A percentile compares a stretch with the other conserved stretches of the same genome.
phyloP scores from a whole-genome alignment of 1,140 invertebrate genomes.

The Trachymyrmex septentrionalis region DNA sequence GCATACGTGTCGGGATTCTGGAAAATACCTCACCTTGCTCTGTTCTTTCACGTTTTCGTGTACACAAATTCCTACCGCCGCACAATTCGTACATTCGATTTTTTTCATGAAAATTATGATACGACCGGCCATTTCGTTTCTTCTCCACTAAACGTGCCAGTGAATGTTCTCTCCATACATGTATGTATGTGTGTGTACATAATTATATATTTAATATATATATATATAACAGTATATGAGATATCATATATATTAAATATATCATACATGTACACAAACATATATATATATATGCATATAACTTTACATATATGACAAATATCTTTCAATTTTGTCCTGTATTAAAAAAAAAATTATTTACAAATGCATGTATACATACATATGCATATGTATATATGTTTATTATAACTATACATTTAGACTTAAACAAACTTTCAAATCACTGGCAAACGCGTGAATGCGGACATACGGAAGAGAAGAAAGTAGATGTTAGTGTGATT shows the following conservation, averaged over 20 bases:
- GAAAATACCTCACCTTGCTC: conserved; percentile 75
- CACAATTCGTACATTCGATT: conserved; percentile 77
- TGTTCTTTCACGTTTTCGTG: conserved; percentile 71
- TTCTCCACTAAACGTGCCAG: conserved; percentile 45
- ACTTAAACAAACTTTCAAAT: conserved; percentile 83
- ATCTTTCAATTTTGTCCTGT: conserved; percentile 24
- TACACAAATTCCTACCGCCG: conserved; percentile 80
- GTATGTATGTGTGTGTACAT: conserved; percentile 56
- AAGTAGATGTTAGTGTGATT: conserved; percentile 68
- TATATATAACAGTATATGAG: background rate
- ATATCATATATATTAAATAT: conserved; percentile 10
- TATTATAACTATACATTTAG: background rate
- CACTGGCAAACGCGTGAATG: conserved; percentile 79
- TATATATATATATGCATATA: conserved; percentile 35
- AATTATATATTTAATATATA: conserved; percentile 18
- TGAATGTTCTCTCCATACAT: conserved; percentile 53
- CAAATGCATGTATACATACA: conserved; percentile 66
- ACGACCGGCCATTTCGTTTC: conserved; percentile 46
- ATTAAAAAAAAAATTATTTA: conserved; percentile 69
- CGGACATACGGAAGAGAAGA: conserved; percentile 80
- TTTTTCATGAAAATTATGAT: conserved; percentile 46
- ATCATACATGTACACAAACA: conserved; percentile 28
- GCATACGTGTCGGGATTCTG: conserved; percentile 74
- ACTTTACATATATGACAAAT: conserved; percentile 56
- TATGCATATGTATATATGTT: conserved; percentile 67